phyloP scores from a whole-genome alignment of 2,888 invertebrate genomes.

The Tipula unca region DNA sequence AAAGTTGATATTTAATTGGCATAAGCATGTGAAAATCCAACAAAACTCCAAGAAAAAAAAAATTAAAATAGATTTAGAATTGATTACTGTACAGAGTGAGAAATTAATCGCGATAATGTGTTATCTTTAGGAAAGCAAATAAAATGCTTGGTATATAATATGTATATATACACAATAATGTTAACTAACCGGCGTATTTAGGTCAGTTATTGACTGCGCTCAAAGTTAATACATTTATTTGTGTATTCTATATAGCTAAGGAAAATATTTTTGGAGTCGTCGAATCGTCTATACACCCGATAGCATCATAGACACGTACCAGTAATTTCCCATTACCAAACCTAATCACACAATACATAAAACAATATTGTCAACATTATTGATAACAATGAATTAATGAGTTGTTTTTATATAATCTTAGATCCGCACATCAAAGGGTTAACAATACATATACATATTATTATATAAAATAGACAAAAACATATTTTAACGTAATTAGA shows the following conservation, averaged over 20 bases:
- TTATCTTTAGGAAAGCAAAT: not conserved
- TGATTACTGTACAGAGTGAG: not conserved
- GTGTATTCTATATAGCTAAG: not conserved
- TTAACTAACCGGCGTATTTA: not conserved
- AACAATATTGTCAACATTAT: not conserved
- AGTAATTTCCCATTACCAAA: not conserved
- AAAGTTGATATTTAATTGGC: not conserved
- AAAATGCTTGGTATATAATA: not conserved
- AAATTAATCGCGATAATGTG: not conserved
- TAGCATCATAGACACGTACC: not conserved
- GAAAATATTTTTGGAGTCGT: not conserved
- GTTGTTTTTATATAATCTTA: not conserved
- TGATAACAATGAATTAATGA: not conserved
- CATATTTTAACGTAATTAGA: not conserved
- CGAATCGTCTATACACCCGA: not conserved
- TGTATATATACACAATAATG: not conserved
- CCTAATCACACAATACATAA: not conserved
- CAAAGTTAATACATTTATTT: not conserved
- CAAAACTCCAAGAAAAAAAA: not conserved
- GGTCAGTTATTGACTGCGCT: not conserved
- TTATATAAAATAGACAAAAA: not conserved
- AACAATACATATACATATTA: not conserved
- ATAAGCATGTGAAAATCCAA: not conserved
- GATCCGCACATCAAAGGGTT: slow-evolving; percentile 1
- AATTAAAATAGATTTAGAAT: not conserved